phyloP scores from a whole-genome alignment of 2,113 vertebrate genomes.

The Erythrolamprus reginae region DNA sequence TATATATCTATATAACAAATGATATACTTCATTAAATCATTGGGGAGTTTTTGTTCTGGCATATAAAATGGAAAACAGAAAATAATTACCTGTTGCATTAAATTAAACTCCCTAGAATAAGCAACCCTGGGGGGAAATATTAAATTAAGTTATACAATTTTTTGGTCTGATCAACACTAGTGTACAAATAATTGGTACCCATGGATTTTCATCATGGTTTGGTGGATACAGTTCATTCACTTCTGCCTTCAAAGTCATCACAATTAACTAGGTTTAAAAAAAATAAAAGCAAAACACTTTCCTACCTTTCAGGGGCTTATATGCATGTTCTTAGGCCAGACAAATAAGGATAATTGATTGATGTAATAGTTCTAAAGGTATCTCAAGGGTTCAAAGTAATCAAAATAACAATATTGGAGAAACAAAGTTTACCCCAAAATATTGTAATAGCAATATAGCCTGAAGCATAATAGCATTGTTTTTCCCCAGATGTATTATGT shows the following conservation, averaged over 20 bases:
- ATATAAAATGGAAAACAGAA: constrained; percentile 10
- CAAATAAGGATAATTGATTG: constrained; percentile 28
- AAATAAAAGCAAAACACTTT: constrained; percentile 16
- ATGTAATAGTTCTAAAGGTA: constrained; percentile 19
- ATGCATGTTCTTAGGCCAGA: constrained; percentile 16
- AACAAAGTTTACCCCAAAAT: background rate
- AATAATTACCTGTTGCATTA: constrained; percentile 1
- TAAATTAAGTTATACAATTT: constrained; percentile 27
- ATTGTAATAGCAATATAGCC: constrained; percentile 25
- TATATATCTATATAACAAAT: background rate
- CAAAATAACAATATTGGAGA: background rate
- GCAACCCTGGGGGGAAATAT: rapidly evolving
- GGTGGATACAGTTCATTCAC: constrained; percentile 11
- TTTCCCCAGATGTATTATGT: constrained; percentile 11
- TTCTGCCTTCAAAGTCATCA: constrained; percentile 20
- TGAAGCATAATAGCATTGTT: constrained; percentile 22
- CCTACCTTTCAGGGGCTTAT: background rate
- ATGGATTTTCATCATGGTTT: constrained; percentile 4
- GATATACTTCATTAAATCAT: background rate
- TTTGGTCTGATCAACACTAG: constrained; percentile 14
- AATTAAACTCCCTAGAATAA: constrained; percentile 9
- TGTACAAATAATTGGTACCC: constrained; percentile 12
- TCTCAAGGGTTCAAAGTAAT: constrained; percentile 25
- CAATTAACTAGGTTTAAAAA: constrained; percentile 13
- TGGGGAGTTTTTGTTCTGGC: background rate